Conservation (phyloP, 2,888 invertebrate species). For the Elegia similella region DNA sequence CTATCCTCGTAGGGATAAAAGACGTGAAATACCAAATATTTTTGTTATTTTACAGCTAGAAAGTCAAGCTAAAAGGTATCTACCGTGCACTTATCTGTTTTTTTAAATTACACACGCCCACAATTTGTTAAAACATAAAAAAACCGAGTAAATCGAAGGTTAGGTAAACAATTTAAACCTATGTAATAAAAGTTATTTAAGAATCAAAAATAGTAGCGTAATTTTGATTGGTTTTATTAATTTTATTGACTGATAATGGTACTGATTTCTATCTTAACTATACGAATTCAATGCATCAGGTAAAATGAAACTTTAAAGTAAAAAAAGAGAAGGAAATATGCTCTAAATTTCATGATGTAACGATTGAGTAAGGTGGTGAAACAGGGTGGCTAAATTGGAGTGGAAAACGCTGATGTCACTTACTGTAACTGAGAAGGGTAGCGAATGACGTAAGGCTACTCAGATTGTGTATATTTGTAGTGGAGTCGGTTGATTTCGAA, state of each 20-base stretch:
- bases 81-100: not conserved
- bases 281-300: not conserved
- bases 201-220: no score
- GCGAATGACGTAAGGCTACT: no score
- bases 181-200: no score
- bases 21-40: no score
- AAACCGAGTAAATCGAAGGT: no score
- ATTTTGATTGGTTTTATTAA: no score
- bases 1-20: no score
- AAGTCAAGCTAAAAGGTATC: not conserved
- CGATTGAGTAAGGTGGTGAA: not conserved
- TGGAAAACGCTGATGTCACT: not conserved
- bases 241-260: no score
- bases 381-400: not conserved
- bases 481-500: no score
- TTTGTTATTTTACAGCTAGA: not conserved
- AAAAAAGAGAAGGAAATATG: not conserved
- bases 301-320: not conserved
- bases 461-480: no score
- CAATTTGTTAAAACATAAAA: not conserved
- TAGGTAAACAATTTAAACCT: no score
- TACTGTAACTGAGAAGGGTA: no score
- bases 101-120: not conserved
- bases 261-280: not conserved
- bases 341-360: not conserved